Conservation (phyloP, 2,113 vertebrate genomes). For the Candoia aspera region DNA sequence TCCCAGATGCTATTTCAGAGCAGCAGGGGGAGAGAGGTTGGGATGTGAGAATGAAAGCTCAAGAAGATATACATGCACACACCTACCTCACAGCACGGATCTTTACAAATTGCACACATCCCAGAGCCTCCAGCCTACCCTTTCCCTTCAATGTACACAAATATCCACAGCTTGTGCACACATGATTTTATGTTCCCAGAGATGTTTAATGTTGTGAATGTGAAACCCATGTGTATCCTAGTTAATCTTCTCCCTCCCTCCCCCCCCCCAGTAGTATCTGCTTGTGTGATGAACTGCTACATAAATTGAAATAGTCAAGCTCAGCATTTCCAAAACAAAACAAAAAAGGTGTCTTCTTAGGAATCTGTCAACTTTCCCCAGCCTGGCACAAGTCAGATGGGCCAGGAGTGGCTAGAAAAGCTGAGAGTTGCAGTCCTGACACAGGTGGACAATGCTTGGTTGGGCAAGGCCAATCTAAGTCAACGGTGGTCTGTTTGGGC, state of each 20-base stretch:
- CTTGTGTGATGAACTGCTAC: background rate
- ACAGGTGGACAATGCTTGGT: background rate
- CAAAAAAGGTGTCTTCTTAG: background rate
- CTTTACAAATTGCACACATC: constrained; percentile 15
- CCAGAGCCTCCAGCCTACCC: background rate
- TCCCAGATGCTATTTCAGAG: constrained; percentile 66
- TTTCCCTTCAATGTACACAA: background rate
- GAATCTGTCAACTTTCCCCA: background rate
- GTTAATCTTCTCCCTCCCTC: background rate
- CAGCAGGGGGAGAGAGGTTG: constrained; percentile 33
- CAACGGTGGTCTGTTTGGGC: background rate
- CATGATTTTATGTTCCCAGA: background rate
- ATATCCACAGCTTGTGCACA: background rate
- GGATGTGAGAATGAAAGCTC: constrained; percentile 47
- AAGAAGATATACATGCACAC: constrained; percentile 37
- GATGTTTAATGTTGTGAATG: background rate
- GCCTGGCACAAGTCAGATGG: background rate
- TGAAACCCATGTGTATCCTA: background rate
- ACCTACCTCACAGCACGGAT: background rate
- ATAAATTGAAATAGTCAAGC: background rate
- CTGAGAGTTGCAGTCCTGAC: no score
- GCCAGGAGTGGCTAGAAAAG: background rate
- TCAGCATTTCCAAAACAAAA: background rate
- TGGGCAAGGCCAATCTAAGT: background rate
- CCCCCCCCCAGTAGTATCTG: background rate